These are phyloP conservation scores for Arbacia lixula DNA, from an alignment of 53 echinoderm and acorn worm species.

Conservation along the genomic window DNA sequence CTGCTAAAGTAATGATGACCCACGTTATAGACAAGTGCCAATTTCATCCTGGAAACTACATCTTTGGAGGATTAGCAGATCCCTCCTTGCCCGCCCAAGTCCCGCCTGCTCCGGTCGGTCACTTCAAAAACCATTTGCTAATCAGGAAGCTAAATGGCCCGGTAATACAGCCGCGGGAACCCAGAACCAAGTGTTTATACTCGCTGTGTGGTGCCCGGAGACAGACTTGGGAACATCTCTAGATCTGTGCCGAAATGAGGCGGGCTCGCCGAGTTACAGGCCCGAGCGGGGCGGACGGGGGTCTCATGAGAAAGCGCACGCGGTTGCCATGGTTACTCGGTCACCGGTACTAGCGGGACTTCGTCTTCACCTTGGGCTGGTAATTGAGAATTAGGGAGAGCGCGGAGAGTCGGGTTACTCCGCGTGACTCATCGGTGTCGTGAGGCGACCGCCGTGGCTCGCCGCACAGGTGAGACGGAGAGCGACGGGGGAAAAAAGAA, in stretches of 20 bases:
- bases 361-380: slow-evolving; percentile 29
- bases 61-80: neutral
- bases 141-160: slow-evolving; percentile 35
- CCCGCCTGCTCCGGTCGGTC: slow-evolving; percentile 18
- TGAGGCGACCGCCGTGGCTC: neutral
- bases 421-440: slow-evolving; percentile 22
- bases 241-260: neutral
- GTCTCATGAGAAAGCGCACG: slow-evolving; percentile 48
- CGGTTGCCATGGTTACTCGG: slow-evolving; percentile 33
- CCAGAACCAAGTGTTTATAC: slow-evolving; percentile 29
- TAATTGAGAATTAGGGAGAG: slow-evolving; percentile 42
- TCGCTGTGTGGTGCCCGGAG: slow-evolving; percentile 33
- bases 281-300: neutral
- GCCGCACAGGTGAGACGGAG: too few relatives aligned
- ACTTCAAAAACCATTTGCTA: slow-evolving; percentile 59
- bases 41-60: slow-evolving; percentile 37
- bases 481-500: too few relatives aligned
- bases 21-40: slow-evolving; percentile 49
- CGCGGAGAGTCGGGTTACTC: slow-evolving; percentile 20
- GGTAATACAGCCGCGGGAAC: slow-evolving; percentile 32
- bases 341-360: slow-evolving; percentile 16
- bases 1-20: slow-evolving; percentile 33
- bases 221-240: slow-evolving; percentile 1
- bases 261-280: neutral
- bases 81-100: slow-evolving; percentile 3